Conservation (phyloP, 2,113 vertebrate genomes). For the Pitta sordida region DNA sequence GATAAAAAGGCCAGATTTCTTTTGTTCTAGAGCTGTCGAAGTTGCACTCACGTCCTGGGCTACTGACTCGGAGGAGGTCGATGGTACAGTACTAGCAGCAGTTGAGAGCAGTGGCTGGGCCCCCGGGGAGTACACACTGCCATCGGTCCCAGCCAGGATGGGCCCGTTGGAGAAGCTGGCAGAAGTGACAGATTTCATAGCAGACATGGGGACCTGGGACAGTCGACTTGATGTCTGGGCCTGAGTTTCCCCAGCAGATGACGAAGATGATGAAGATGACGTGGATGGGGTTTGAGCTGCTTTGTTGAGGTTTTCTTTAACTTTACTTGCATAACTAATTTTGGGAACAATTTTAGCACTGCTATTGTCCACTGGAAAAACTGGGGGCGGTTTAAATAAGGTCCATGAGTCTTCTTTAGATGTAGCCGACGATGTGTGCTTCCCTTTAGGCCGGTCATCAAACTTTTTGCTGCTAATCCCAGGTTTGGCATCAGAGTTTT, state of each 20-base stretch:
- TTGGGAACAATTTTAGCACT: constrained; percentile 99
- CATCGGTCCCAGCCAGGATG: constrained; percentile 84
- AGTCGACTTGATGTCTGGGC: constrained; percentile 82
- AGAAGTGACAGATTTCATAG: constrained; percentile 97
- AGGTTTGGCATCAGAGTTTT: constrained; percentile 88
- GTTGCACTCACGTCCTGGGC: constrained; percentile 79
- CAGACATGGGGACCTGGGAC: constrained; percentile 97
- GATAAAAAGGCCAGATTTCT: constrained; percentile 93
- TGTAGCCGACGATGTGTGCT: constrained; percentile 75
- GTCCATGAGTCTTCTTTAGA: constrained; percentile 98
- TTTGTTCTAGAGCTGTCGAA: constrained; percentile 82
- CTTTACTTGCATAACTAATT: constrained; percentile 99
- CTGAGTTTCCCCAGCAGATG: constrained; percentile 77
- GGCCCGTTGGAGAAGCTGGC: constrained; percentile 94
- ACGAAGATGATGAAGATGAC: constrained; percentile 62
- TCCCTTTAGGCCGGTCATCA: constrained; percentile 92
- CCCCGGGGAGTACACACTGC: constrained; percentile 75
- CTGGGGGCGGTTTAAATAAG: constrained; percentile 96
- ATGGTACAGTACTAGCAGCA: constrained; percentile 85
- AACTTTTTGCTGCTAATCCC: constrained; percentile 84
- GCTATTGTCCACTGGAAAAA: constrained; percentile 99
- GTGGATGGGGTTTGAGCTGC: constrained; percentile 79
- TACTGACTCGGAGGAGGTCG: constrained; percentile 80
- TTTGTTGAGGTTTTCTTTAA: constrained; percentile 99
- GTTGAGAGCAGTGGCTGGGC: constrained; percentile 83